Conservation (phyloP, 2,113 vertebrate genomes). For the Phaetusa simplex region DNA sequence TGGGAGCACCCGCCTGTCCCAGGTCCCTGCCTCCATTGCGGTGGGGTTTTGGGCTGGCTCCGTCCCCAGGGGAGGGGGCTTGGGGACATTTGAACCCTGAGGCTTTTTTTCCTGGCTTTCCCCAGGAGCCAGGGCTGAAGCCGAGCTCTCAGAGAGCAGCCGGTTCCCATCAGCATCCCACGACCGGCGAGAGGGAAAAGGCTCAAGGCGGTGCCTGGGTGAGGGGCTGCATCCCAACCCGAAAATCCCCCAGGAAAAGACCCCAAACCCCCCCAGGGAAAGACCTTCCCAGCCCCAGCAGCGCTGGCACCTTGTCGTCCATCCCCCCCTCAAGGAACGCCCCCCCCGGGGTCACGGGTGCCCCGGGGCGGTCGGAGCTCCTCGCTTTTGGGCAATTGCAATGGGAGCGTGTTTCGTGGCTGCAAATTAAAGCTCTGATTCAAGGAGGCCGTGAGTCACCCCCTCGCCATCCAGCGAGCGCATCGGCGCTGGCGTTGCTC, state of each 20-base stretch:
- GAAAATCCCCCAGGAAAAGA: rapidly evolving
- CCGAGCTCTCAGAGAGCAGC: not conserved
- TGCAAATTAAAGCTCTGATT: not conserved
- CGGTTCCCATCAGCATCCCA: not conserved
- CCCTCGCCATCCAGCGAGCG: not conserved
- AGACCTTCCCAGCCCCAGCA: not conserved
- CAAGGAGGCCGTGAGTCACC: not conserved
- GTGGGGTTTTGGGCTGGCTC: not conserved
- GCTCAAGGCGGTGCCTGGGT: not conserved
- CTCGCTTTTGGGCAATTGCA: not conserved
- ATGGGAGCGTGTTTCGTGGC: not conserved
- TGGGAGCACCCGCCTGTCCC: not conserved
- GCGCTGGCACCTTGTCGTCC: rapidly evolving
- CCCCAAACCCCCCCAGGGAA: not conserved
- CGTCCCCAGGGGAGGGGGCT: not conserved
- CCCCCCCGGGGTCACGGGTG: not conserved
- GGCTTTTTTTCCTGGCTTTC: not conserved
- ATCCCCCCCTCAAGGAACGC: rapidly evolving
- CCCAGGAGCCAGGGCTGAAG: not conserved
- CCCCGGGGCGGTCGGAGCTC: not conserved
- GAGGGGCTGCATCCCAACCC: not conserved
- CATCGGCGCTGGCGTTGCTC: not conserved
- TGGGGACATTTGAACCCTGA: not conserved
- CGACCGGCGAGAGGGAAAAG: too few relatives aligned
- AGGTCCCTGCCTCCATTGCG: not conserved